phyloP scores from a whole-genome alignment of 2,888 invertebrate species.

The Hemithea aestivaria region DNA sequence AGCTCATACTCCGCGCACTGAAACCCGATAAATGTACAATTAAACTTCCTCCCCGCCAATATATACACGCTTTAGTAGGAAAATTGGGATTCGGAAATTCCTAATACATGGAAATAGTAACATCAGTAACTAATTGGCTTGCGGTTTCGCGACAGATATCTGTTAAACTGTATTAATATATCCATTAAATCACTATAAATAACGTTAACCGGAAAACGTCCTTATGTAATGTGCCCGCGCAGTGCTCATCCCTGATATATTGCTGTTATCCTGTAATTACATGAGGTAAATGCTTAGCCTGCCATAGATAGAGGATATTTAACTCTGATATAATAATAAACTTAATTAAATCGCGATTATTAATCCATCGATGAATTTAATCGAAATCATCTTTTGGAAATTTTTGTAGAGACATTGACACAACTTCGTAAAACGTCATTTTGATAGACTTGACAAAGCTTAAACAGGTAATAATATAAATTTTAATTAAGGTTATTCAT shows the following conservation, averaged over 20 bases:
- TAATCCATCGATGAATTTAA: too few species aligned
- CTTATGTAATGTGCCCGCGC: conserved; percentile 15
- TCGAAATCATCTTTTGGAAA: too few species aligned
- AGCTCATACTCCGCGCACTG: conserved; percentile 22
- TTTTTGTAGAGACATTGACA: too few species aligned
- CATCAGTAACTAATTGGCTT: conserved; percentile 23
- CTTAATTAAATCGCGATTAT: too few species aligned
- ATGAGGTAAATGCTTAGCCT: too few species aligned
- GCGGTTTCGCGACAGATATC: conserved; percentile 23
- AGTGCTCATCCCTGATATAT: conserved; percentile 9
- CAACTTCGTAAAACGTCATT: too few species aligned
- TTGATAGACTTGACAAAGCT: too few species aligned
- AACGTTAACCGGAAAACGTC: conserved; percentile 18
- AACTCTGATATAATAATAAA: too few species aligned
- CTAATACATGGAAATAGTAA: conserved; percentile 17
- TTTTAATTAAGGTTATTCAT: too few species aligned
- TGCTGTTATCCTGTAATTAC: neutral
- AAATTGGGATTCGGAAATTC: conserved; percentile 22
- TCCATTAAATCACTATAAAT: conserved; percentile 4
- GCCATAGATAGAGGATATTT: too few species aligned
- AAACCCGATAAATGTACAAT: conserved; percentile 7
- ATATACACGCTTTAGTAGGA: conserved; percentile 19
- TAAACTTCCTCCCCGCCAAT: conserved; percentile 1
- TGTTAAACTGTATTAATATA: conserved; percentile 12
- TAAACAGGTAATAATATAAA: too few species aligned